phyloP scores from a whole-genome alignment of 2,888 invertebrate species.

The Hololepta plana region DNA sequence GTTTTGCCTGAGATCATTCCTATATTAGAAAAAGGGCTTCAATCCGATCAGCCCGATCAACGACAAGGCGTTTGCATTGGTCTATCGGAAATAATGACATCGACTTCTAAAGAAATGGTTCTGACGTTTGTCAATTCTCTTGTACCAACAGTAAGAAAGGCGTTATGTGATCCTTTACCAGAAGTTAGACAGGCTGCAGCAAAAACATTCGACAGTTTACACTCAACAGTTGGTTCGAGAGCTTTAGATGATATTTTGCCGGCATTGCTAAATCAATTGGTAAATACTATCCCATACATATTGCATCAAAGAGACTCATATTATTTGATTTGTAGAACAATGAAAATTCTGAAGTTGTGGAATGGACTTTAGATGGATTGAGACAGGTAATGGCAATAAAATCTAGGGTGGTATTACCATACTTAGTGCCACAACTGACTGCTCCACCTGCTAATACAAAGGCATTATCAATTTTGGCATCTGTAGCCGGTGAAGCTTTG shows the following conservation, averaged over 20 bases:
- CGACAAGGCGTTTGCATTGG: conserved; percentile 98
- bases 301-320: no score
- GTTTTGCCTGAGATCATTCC: conserved; percentile 97
- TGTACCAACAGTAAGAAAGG: conserved; percentile 87
- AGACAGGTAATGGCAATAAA: conserved; percentile 96
- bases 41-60: conserved; percentile 83
- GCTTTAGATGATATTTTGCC: conserved; percentile 96
- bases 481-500: conserved; percentile 86
- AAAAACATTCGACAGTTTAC: conserved; percentile 89
- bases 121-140: conserved; percentile 74
- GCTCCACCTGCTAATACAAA: conserved; percentile 79
- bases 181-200: conserved; percentile 92
- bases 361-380: conserved; percentile 86
- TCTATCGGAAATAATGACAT: conserved; percentile 92
- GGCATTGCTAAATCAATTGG: conserved; percentile 64
- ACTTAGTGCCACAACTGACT: conserved; percentile 87
- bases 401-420: conserved; percentile 87
- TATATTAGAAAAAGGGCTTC: conserved; percentile 83
- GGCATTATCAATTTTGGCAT: conserved; percentile 82
- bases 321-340: conserved; percentile 35
- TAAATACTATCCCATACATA: conserved; percentile 19
- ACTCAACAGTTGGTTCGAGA: conserved; percentile 80
- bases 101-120: conserved; percentile 89
- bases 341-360: conserved; percentile 61
- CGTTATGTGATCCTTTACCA: conserved; percentile 81